Base-by-base conservation (phyloP, 2,888 invertebrate species). In the Harpalus rufipes region DNA sequence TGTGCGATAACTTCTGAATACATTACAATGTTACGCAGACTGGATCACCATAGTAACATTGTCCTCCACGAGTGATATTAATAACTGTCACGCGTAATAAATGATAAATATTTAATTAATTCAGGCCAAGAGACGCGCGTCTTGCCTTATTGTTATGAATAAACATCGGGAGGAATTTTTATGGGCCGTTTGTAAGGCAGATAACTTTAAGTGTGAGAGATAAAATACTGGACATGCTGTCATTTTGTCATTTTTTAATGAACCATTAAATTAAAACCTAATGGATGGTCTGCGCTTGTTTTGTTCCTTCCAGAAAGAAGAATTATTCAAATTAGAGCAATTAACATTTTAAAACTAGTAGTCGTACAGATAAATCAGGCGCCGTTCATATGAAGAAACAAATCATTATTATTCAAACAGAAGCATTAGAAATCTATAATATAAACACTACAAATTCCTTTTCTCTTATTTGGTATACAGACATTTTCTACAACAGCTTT, bases 41-140 rank as follows among this genome's bases (percentile, higher is more conserved):
- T 12, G n/a, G 68, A 68, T 10, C 68, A 68, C 14, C 39, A 14
- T 25, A 32, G 39, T n/a, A 10, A 72, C 72, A 74, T 14, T 74
- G 72, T 41, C 41, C 44, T 7, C 7, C 14, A 41, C 32, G 32
- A 44, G 14, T 41, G 72, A 74, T 74, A 74, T 74, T 74, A 74
- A 74, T 74, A 74, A 74, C 72, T 74, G 72, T 74, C 72, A 44
- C 7, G 72, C 18, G 72, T 74, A 74, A 44, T 74, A 74, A 74
- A 74, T 74, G 72, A 74, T 74, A 74, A 74, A 74, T 74, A 74
- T 74, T 44, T 44, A 74, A 74, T 74, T 74, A 74, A 74, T 74
- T 74, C 44, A 74, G 25, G 32, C 39, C 32, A n/a, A 25, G 2
- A 21, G 63, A 63, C 25, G 14, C 16, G 41, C 18, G 41, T 44